Evolutionary conservation across 2,797 vertebrate species (phyloP).

Genomic region (Austrolebias charrua): DNA sequence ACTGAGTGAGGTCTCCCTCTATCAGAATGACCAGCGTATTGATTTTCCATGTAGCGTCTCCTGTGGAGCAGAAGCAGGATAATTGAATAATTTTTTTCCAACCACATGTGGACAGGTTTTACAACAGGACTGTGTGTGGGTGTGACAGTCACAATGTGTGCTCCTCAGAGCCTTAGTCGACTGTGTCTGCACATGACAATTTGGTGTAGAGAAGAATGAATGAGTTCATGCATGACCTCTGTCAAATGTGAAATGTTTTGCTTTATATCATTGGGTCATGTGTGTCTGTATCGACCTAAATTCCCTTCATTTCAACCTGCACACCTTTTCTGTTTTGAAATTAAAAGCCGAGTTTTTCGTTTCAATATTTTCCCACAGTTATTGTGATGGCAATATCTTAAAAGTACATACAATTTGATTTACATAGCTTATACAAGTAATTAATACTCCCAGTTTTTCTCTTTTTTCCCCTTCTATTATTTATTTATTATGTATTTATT

Average conservation of each 20-base stretch:
- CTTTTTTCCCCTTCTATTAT: too few relatives aligned
- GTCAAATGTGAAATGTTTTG: neutral
- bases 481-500: too few relatives aligned
- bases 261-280: neutral
- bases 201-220: neutral
- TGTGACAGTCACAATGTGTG: slow-evolving; percentile 39
- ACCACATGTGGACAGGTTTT: slow-evolving; percentile 12
- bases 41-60: slow-evolving; percentile 7
- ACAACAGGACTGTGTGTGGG: slow-evolving; percentile 22
- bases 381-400: too few relatives aligned
- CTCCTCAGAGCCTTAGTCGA: slow-evolving; percentile 10
- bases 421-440: too few relatives aligned
- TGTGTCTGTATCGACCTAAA: neutral
- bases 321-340: neutral
- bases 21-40: neutral
- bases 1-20: neutral
- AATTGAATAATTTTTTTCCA: slow-evolving; percentile 46
- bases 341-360: neutral
- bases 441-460: too few relatives aligned
- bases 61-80: slow-evolving; percentile 20
- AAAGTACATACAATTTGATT: too few relatives aligned
- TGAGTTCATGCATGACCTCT: neutral
- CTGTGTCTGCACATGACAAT: neutral
- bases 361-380: too few relatives aligned
- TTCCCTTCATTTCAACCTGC: neutral